Conservation (phyloP, 2,113 vertebrate species). For the Clarias gariepinus region DNA sequence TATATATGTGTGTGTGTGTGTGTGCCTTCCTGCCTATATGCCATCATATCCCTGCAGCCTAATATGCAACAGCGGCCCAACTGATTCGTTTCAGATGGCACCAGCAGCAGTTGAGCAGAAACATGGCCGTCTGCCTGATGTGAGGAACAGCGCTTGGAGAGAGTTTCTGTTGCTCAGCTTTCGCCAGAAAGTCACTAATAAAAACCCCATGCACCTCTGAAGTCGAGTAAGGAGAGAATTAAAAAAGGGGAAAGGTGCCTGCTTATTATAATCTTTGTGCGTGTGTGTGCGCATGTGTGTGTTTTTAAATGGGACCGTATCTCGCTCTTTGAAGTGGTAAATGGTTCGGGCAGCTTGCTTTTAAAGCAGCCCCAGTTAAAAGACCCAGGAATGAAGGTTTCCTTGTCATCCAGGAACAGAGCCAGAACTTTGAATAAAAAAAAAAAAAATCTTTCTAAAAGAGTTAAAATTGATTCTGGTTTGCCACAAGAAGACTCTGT, state of each 20-base stretch:
- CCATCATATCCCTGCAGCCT: slow-evolving; percentile 40
- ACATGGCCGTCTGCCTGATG: slow-evolving; percentile 53
- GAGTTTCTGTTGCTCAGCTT: slow-evolving; percentile 57
- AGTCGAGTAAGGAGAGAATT: slow-evolving; percentile 58
- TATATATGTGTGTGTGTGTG: slow-evolving; percentile 40
- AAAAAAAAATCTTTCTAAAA: neutral
- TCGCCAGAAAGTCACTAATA: slow-evolving; percentile 67
- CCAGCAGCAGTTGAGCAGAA: slow-evolving; percentile 51
- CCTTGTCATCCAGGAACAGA: slow-evolving; percentile 22
- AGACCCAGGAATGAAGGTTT: slow-evolving; percentile 27
- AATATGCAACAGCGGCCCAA: slow-evolving; percentile 51
- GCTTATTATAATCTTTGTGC: slow-evolving; percentile 60
- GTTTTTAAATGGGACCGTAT: slow-evolving; percentile 61
- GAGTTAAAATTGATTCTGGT: slow-evolving; percentile 7
- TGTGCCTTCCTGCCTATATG: slow-evolving; percentile 41
- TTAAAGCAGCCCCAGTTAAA: slow-evolving; percentile 53
- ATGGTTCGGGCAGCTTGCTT: slow-evolving; percentile 50
- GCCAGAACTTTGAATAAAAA: neutral
- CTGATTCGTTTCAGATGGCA: slow-evolving; percentile 60
- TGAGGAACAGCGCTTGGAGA: slow-evolving; percentile 61
- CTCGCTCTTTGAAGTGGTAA: slow-evolving; percentile 63
- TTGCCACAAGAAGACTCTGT: slow-evolving; percentile 11
- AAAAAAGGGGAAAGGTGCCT: slow-evolving; percentile 54
- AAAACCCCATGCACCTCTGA: slow-evolving; percentile 67
- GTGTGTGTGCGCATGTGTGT: slow-evolving; percentile 61